Percentiles rank a stretch among this genome's conserved stretches.
Evolutionary conservation across 2,113 vertebrate species (phyloP).

Genomic region (Collichthys lucidus): DNA sequence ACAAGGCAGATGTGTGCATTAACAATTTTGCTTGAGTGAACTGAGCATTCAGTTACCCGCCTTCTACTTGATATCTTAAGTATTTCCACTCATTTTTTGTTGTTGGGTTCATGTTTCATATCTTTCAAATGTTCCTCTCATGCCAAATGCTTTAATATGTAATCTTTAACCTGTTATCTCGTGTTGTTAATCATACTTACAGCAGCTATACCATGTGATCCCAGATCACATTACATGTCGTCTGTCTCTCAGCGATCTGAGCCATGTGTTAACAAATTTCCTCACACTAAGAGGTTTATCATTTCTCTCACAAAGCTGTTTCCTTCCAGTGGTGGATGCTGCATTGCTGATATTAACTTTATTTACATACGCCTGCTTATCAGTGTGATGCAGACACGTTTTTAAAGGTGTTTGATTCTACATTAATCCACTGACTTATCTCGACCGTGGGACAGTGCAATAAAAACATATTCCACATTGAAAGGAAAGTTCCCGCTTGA

Average conservation of each 20-base stretch:
- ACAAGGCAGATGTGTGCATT: neutral
- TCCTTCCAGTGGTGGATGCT: constrained; percentile 12
- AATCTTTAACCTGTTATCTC: neutral
- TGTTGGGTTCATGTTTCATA: neutral
- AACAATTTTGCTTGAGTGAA: neutral
- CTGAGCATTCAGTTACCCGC: neutral
- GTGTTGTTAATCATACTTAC: neutral
- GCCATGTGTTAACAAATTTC: neutral
- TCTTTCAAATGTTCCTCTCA: neutral
- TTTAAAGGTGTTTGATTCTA: constrained; percentile 54
- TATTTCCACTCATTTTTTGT: neutral
- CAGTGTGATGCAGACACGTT: constrained; percentile 56
- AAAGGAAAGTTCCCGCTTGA: constrained; percentile 52
- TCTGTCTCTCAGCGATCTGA: neutral
- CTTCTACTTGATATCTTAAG: neutral
- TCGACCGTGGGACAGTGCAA: constrained; percentile 48
- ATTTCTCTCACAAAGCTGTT: constrained; percentile 19
- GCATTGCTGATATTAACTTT: constrained; percentile 48
- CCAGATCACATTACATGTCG: neutral
- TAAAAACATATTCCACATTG: constrained; percentile 26
- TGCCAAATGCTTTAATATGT: neutral
- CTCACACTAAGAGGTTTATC: neutral
- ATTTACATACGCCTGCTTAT: constrained; percentile 65
- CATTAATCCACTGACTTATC: constrained; percentile 56
- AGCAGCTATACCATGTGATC: neutral